phyloP scores from a whole-genome alignment of 2,113 vertebrate species.

The Bos javanicus region DNA sequence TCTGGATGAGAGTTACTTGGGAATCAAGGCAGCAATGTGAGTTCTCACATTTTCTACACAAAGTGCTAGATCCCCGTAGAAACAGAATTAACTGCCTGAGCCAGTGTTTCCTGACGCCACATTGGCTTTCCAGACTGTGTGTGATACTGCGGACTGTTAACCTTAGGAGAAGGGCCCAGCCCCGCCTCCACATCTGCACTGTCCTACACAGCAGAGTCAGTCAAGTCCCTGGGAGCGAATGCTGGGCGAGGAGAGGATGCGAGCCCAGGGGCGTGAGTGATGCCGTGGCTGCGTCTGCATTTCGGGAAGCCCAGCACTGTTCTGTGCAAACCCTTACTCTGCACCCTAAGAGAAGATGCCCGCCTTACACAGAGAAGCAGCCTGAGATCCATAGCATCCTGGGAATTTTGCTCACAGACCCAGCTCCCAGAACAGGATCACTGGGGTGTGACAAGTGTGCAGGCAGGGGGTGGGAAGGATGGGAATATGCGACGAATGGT shows the following conservation, averaged over 20 bases:
- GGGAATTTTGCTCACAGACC: too few species aligned
- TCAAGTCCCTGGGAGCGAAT: too few species aligned
- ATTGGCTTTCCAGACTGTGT: not conserved
- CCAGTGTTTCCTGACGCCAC: not conserved
- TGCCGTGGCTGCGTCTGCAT: not conserved
- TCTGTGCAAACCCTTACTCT: not conserved
- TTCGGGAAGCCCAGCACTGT: not conserved
- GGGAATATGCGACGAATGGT: accelerated
- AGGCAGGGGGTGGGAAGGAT: not conserved
- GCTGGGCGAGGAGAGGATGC: not conserved
- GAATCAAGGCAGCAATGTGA: not conserved
- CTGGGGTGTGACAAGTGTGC: not conserved
- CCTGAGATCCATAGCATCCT: not conserved
- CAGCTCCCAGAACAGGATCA: not conserved
- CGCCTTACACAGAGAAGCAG: not conserved
- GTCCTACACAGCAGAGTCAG: not conserved
- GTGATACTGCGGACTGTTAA: not conserved
- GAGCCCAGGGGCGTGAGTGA: accelerated
- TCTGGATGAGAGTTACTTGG: not conserved
- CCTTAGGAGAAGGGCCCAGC: not conserved
- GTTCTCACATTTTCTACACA: not conserved
- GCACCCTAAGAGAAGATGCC: not conserved
- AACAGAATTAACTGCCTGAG: not conserved
- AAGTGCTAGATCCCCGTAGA: not conserved
- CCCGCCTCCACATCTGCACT: accelerated